A percentile compares a stretch with the other conserved stretches of the same genome.
phyloP scores from a whole-genome alignment of 37 sponge, comb jelly and placozoan species.

The Halisarca cf. caerulea region DNA sequence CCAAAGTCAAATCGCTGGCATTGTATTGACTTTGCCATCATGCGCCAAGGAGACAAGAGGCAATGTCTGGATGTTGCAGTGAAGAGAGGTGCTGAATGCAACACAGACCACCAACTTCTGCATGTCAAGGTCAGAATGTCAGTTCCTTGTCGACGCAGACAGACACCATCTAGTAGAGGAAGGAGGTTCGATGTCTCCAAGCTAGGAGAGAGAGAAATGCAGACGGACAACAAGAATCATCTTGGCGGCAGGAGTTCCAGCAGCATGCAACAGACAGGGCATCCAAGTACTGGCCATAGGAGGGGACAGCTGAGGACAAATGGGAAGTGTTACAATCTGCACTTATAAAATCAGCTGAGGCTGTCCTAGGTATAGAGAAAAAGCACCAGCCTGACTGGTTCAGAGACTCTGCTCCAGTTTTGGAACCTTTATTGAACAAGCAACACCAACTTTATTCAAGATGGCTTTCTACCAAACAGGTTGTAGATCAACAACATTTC shows the following conservation, averaged over 20 bases:
- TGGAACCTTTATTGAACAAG: not conserved
- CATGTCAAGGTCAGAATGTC: constrained; percentile 9
- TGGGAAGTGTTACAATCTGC: constrained; percentile 30
- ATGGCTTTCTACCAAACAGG: constrained; percentile 13
- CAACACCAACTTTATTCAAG: not conserved
- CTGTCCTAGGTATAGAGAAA: constrained; percentile 11
- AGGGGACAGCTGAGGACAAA: constrained; percentile 13
- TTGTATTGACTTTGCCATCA: constrained; percentile 41
- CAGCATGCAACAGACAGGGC: constrained; percentile 4
- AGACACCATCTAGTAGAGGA: constrained; percentile 5
- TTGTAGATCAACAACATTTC: not conserved
- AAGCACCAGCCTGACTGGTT: constrained; percentile 11
- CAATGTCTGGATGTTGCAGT: constrained; percentile 38
- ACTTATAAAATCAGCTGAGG: constrained; percentile 18
- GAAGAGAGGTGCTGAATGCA: constrained; percentile 38
- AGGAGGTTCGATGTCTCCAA: constrained; percentile 26
- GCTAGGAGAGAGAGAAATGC: not conserved
- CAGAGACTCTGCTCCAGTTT: constrained; percentile 14
- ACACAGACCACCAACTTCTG: constrained; percentile 32
- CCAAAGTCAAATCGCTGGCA: constrained; percentile 17
- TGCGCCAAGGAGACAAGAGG: constrained; percentile 25
- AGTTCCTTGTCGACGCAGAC: not conserved
- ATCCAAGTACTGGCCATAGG: constrained; percentile 16
- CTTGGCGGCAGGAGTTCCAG: constrained; percentile 21
- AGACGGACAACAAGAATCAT: not conserved